phyloP scores from a whole-genome alignment of 2,888 invertebrate species.

The Liopterus haemorrhoidalis region DNA sequence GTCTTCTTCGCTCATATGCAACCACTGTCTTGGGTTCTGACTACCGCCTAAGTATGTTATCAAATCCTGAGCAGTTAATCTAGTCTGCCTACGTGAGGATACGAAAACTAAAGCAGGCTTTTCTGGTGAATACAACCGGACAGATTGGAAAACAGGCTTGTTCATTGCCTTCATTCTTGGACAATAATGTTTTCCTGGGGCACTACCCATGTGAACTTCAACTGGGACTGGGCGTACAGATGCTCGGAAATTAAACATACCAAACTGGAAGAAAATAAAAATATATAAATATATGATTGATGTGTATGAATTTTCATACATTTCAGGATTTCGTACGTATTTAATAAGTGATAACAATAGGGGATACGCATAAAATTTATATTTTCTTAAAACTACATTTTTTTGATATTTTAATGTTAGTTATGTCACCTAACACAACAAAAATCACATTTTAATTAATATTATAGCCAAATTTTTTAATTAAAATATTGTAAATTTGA shows the following conservation, averaged over 20 bases:
- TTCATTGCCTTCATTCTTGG: constrained; percentile 99
- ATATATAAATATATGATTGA: constrained; percentile 1
- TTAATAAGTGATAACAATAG: not conserved
- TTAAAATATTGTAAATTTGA: too few relatives aligned
- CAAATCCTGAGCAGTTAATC: constrained; percentile 91
- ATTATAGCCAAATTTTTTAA: too few relatives aligned
- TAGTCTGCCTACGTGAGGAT: constrained; percentile 92
- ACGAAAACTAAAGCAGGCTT: constrained; percentile 94
- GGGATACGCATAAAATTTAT: not conserved
- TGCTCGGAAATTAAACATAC: constrained; percentile 95
- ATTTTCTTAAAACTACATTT: too few relatives aligned
- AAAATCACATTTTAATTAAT: too few relatives aligned
- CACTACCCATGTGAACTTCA: constrained; percentile 80
- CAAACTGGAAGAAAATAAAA: constrained; percentile 53
- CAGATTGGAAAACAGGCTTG: constrained; percentile 93
- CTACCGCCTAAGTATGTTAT: constrained; percentile 87
- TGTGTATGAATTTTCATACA: not conserved
- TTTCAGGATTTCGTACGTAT: not conserved
- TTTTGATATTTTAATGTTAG: too few relatives aligned
- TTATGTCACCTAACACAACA: too few relatives aligned
- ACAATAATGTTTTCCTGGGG: constrained; percentile 97
- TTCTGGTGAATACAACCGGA: constrained; percentile 82
- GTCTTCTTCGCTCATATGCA: constrained; percentile 78
- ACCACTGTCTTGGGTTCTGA: constrained; percentile 90
- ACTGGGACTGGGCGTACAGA: constrained; percentile 96